Conservation (phyloP, 2,797 vertebrate genomes). For the Perodicticus potto region DNA sequence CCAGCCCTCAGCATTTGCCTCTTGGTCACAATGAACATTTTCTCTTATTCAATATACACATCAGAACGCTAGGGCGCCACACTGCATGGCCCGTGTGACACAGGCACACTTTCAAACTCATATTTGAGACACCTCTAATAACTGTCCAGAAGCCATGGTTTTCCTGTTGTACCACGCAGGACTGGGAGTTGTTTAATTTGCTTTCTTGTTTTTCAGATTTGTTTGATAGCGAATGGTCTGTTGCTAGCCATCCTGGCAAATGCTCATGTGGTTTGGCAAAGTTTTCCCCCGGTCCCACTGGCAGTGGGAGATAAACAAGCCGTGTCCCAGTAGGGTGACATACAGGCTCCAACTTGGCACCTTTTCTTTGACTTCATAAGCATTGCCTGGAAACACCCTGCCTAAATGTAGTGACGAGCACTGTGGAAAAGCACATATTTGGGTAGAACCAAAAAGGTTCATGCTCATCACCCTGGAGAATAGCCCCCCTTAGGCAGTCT, state of each 20-base stretch:
- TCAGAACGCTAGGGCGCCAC: background rate
- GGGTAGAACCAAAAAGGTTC: background rate
- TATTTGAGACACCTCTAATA: rapidly evolving
- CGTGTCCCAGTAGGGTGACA: rapidly evolving
- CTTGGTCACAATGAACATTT: background rate
- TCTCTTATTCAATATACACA: background rate
- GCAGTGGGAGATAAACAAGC: background rate
- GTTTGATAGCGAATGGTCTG: background rate
- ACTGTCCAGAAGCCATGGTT: rapidly evolving
- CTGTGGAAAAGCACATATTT: background rate
- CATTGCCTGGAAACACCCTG: background rate
- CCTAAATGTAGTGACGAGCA: background rate
- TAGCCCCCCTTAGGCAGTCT: rapidly evolving
- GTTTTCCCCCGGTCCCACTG: rapidly evolving
- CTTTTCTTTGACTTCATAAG: background rate
- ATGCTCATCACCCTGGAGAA: background rate
- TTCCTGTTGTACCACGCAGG: rapidly evolving
- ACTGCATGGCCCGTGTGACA: rapidly evolving
- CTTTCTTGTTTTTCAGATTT: too few species aligned
- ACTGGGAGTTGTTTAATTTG: background rate
- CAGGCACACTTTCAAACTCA: too few species aligned
- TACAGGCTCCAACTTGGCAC: background rate
- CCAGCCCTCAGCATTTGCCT: rapidly evolving
- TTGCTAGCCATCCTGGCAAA: background rate
- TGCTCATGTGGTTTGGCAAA: background rate